Evolutionary conservation across 2,888 invertebrate genomes (phyloP).

Genomic region (Eumerus sabulonum): DNA sequence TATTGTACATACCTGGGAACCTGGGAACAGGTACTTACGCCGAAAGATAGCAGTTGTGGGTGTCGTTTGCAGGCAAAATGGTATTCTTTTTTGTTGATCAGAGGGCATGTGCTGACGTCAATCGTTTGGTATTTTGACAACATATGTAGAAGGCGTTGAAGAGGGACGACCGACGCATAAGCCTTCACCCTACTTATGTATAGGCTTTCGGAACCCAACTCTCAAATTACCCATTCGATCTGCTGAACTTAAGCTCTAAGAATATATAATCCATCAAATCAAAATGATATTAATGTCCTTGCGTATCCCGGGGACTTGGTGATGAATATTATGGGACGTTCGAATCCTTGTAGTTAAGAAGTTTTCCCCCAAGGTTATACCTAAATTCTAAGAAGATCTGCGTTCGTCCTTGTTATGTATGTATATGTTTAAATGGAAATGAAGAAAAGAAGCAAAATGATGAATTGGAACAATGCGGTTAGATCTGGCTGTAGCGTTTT

Average conservation of each 20-base stretch:
- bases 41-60: too few relatives aligned
- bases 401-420: background rate
- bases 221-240: slow-evolving; percentile 42
- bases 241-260: slow-evolving; percentile 29
- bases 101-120: background rate
- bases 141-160: too few relatives aligned
- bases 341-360: slow-evolving; percentile 5
- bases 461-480: background rate
- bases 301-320: slow-evolving; percentile 21
- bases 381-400: too few relatives aligned
- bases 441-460: background rate
- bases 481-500: slow-evolving; percentile 1
- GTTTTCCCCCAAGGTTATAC: too few relatives aligned
- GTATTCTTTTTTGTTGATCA: too few relatives aligned
- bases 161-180: too few relatives aligned
- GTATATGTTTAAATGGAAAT: background rate
- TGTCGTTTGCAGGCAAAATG: too few relatives aligned
- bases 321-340: too few relatives aligned
- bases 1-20: too few relatives aligned
- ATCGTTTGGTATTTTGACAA: background rate
- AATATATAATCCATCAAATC: slow-evolving; percentile 56
- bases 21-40: too few relatives aligned
- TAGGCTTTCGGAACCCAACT: too few relatives aligned
- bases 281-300: slow-evolving; percentile 55
- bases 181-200: too few relatives aligned